Evolutionary conservation across 1,140 invertebrate genomes (phyloP).

Genomic region (Coptotermes formosanus): DNA sequence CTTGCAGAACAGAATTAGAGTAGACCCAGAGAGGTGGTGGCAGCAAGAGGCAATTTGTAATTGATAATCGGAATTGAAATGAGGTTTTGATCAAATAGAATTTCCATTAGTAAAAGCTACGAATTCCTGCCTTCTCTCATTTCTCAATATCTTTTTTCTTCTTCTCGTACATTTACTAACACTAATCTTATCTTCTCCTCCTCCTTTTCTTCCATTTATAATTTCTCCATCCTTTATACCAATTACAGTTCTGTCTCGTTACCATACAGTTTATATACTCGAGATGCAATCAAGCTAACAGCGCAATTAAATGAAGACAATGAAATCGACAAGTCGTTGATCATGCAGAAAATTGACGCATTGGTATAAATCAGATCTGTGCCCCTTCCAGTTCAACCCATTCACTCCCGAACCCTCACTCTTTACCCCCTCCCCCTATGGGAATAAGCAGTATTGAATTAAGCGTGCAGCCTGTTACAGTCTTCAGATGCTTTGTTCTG

Average conservation of each 20-base stretch:
- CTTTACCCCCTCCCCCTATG: background rate
- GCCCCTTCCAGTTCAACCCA: background rate
- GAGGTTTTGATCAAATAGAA: conserved; percentile 12
- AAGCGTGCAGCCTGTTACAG: no score
- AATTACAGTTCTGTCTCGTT: background rate
- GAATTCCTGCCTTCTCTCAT: background rate
- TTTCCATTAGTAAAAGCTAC: conserved; percentile 4
- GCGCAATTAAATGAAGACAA: conserved; percentile 8
- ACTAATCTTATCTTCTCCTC: background rate
- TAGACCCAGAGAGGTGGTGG: background rate
- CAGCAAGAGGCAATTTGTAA: conserved; percentile 12
- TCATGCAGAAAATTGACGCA: background rate
- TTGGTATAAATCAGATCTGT: background rate
- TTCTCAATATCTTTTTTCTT: background rate
- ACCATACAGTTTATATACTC: conserved; percentile 7
- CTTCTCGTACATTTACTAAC: conserved; percentile 1
- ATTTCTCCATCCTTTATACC: background rate
- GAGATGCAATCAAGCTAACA: conserved; percentile 2
- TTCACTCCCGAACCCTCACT: background rate
- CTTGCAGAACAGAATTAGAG: background rate
- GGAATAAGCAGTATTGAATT: no score
- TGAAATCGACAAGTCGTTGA: conserved; percentile 1
- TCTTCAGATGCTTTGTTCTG: no score
- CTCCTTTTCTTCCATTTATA: background rate
- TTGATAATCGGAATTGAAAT: conserved; percentile 19